Percentiles rank a stretch among this genome's conserved stretches.
Evolutionary conservation across 2,113 vertebrate species (phyloP).

Genomic region (Zosterops lateralis): DNA sequence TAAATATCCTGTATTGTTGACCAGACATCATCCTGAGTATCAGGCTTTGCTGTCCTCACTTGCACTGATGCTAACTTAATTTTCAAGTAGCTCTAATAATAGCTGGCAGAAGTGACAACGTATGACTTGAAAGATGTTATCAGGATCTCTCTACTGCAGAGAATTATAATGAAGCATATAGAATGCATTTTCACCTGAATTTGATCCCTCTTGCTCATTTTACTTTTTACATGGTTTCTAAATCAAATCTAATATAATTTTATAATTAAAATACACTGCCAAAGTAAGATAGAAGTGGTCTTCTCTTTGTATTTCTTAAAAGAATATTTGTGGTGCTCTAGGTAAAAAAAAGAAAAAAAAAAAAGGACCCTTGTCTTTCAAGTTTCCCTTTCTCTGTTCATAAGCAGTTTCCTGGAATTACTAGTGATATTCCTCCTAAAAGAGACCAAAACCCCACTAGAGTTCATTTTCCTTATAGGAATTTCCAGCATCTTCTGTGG

Average conservation of each 20-base stretch:
- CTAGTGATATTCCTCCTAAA: background rate
- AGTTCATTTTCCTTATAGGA: background rate
- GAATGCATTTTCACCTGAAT: background rate
- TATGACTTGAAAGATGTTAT: background rate
- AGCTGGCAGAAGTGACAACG: background rate
- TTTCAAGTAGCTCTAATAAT: constrained; percentile 14
- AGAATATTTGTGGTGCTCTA: background rate
- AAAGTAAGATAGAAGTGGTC: background rate
- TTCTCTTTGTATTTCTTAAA: background rate
- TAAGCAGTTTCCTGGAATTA: background rate
- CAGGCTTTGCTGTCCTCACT: background rate
- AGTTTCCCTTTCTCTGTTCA: background rate
- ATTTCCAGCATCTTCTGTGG: background rate
- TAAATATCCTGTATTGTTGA: background rate
- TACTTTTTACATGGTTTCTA: background rate
- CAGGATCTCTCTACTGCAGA: background rate
- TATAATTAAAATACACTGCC: background rate
- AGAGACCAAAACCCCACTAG: background rate
- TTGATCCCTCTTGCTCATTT: background rate
- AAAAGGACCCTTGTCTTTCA: background rate
- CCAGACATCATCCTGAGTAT: background rate
- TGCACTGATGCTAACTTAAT: background rate
- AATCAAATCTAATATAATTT: background rate
- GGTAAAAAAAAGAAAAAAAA: background rate
- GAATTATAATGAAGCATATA: constrained; percentile 5